Evolutionary conservation across 2,797 vertebrate species (phyloP).

Genomic region (Peromyscus nudipes): DNA sequence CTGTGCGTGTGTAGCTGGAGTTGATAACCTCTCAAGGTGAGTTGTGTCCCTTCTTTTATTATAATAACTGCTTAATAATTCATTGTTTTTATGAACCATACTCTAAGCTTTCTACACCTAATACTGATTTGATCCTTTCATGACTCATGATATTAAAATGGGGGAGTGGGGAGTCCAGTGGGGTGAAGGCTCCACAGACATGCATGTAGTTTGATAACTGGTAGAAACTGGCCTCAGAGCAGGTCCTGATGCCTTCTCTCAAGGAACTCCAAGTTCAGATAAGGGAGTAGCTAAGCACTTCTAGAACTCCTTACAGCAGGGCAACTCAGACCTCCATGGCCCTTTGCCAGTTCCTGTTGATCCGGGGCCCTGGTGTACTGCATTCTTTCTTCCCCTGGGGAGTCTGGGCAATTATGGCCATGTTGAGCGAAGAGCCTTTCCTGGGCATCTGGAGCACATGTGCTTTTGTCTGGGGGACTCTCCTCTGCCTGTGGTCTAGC

Average conservation of each 20-base stretch:
- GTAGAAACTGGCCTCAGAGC: background rate
- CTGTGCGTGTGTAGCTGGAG: background rate
- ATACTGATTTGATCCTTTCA: background rate
- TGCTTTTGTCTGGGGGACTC: background rate
- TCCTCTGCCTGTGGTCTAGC: background rate
- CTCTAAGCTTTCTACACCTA: background rate
- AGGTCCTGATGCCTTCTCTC: background rate
- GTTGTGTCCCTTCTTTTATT: background rate
- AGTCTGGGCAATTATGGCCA: rapidly evolving
- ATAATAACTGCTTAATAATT: background rate
- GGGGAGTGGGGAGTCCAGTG: background rate
- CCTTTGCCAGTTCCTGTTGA: background rate
- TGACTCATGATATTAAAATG: background rate
- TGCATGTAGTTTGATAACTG: background rate
- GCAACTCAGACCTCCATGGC: rapidly evolving
- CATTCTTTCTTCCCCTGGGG: background rate
- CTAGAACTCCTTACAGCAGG: background rate
- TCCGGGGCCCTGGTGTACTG: rapidly evolving
- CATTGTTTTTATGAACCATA: background rate
- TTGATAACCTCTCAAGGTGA: background rate
- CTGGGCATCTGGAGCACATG: background rate
- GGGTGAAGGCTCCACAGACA: background rate
- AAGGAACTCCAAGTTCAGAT: background rate
- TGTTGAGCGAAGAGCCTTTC: background rate
- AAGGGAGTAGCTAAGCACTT: background rate